phyloP scores from a whole-genome alignment of 1,140 invertebrate genomes.

The Teleopsis dalmanni region DNA sequence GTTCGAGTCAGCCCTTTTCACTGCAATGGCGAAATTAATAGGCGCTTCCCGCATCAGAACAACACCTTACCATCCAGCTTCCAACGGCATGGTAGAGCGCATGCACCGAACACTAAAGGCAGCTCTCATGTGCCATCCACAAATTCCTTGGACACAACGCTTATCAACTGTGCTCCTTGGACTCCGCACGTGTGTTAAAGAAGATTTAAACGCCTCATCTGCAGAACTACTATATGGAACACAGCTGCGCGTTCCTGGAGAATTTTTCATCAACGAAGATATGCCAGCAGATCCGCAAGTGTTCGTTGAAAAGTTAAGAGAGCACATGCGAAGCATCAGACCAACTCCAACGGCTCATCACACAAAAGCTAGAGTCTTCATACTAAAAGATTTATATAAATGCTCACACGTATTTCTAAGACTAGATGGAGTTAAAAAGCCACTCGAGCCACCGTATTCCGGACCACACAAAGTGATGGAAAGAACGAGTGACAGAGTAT shows the following conservation, averaged over 20 bases:
- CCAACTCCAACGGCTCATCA: neutral
- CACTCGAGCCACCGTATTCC: neutral
- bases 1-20: slow-evolving; percentile 26
- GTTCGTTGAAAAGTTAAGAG: neutral
- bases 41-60: slow-evolving; percentile 18
- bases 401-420: slow-evolving; percentile 2
- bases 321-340: neutral
- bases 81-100: slow-evolving; percentile 35
- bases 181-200: slow-evolving; percentile 21
- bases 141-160: slow-evolving; percentile 21
- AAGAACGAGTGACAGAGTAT: neutral
- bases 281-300: neutral
- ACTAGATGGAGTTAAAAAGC: neutral
- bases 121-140: slow-evolving; percentile 17
- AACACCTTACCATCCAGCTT: slow-evolving; percentile 24
- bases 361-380: neutral
- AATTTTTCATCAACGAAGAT: slow-evolving; percentile 24
- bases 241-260: slow-evolving; percentile 30
- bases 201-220: slow-evolving; percentile 25
- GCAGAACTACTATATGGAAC: slow-evolving; percentile 39
- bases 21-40: slow-evolving; percentile 13
- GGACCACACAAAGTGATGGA: neutral
- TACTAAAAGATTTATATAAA: neutral
- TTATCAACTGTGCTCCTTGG: slow-evolving; percentile 38
- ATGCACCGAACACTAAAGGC: slow-evolving; percentile 31